Evolutionary conservation across 2,797 vertebrate genomes (phyloP).

Genomic region (Anabacerthia variegaticeps): DNA sequence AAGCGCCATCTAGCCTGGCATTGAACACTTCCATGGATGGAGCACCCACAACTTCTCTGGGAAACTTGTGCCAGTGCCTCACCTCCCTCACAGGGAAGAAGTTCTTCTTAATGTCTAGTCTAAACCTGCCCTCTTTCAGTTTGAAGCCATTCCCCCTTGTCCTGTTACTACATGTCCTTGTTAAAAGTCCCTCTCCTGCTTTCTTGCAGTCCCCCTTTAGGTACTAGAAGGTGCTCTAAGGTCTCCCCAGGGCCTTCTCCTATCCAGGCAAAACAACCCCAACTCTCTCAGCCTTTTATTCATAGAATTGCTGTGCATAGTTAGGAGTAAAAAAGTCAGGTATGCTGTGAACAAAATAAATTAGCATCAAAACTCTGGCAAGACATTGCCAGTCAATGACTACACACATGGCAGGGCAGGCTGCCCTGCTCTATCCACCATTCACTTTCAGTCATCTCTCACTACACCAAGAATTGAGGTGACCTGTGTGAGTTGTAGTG

Average conservation of each 20-base stretch:
- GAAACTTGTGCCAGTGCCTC: neutral
- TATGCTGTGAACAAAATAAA: neutral
- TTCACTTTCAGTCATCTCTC: neutral
- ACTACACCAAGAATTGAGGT: neutral
- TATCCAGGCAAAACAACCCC: neutral
- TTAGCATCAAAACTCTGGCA: neutral
- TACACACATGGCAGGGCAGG: neutral
- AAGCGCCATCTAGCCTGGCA: neutral
- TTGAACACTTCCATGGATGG: neutral
- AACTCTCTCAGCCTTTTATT: neutral
- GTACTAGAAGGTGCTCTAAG: neutral
- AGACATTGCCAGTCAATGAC: neutral
- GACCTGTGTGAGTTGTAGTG: neutral
- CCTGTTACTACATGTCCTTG: neutral
- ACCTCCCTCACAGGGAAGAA: neutral
- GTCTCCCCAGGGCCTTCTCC: neutral
- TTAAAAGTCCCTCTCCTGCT: neutral
- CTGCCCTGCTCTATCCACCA: neutral
- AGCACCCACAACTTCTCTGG: neutral
- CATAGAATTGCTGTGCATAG: neutral
- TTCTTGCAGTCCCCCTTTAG: neutral
- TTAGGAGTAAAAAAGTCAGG: neutral
- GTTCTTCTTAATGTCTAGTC: neutral
- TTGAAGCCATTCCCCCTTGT: neutral
- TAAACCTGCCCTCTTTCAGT: neutral